Percentiles rank a stretch among this genome's conserved stretches.
phyloP scores from a whole-genome alignment of 2,797 vertebrate genomes.

The Lycodopsis pacificus region DNA sequence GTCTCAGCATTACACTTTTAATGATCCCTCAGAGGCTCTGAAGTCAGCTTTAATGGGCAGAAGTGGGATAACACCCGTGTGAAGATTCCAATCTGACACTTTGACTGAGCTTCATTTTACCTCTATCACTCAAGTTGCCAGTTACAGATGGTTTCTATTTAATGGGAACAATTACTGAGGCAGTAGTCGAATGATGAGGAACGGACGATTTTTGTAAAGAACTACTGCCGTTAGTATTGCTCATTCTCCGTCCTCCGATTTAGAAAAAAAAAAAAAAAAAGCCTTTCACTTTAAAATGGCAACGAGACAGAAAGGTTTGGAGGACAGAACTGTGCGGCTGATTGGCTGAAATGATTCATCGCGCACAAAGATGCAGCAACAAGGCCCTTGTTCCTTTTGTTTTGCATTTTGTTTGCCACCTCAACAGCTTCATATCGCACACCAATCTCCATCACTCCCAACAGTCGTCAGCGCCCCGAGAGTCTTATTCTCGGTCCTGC shows the following conservation, averaged over 20 bases:
- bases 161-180: slow-evolving; percentile 64
- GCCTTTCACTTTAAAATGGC: slow-evolving; percentile 17
- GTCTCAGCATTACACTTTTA: slow-evolving; percentile 52
- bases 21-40: slow-evolving; percentile 61
- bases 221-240: slow-evolving; percentile 4
- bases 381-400: slow-evolving; percentile 41
- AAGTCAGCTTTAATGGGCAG: slow-evolving; percentile 70
- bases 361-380: slow-evolving; percentile 32
- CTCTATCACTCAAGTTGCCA: slow-evolving; percentile 55
- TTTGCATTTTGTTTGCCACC: slow-evolving; percentile 72
- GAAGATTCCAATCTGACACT: slow-evolving; percentile 69
- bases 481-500: slow-evolving; percentile 67
- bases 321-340: slow-evolving; percentile 27
- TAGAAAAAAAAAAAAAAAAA: not conserved
- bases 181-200: slow-evolving; percentile 49
- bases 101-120: slow-evolving; percentile 57
- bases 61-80: slow-evolving; percentile 72
- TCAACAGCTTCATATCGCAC: slow-evolving; percentile 65
- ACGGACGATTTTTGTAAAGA: slow-evolving; percentile 43
- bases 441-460: slow-evolving; percentile 77
- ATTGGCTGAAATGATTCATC: slow-evolving; percentile 47
- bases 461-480: slow-evolving; percentile 66
- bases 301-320: slow-evolving; percentile 7
- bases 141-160: slow-evolving; percentile 57
- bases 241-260: slow-evolving; percentile 7